Conservation (phyloP, 2,888 invertebrate genomes). For the Dynastes tityus region DNA sequence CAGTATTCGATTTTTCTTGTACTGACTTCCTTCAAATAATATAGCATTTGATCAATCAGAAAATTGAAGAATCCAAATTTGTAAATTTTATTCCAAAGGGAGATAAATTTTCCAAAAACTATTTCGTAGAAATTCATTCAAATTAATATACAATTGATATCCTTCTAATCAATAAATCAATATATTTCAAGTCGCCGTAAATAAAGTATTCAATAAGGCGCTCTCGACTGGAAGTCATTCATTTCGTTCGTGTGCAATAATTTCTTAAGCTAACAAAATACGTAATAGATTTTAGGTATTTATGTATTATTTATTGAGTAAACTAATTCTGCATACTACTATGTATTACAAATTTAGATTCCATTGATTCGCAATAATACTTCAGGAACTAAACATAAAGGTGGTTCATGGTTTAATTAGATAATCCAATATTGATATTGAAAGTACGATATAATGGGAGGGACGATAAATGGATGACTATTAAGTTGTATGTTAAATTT, state of each 20-base stretch:
- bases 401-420: not conserved
- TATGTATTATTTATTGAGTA: conserved; percentile 9
- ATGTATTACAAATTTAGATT: conserved; percentile 12
- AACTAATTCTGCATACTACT: conserved; percentile 2
- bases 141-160: no score
- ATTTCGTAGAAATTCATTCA: no score
- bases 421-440: not conserved
- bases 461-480: not conserved
- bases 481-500: conserved; percentile 2
- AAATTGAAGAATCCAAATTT: no score
- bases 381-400: conserved; percentile 10
- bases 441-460: not conserved
- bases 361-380: conserved; percentile 3
- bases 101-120: no score
- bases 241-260: not conserved
- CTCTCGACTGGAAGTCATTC: not conserved
- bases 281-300: not conserved
- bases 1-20: no score
- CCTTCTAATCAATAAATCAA: not conserved
- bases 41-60: no score
- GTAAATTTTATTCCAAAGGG: no score
- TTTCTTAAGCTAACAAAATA: not conserved
- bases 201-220: not conserved
- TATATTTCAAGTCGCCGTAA: not conserved
- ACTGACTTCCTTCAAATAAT: no score